A percentile compares a stretch with the other conserved stretches of the same genome.
These are phyloP conservation scores for Hipparchia sbordonii DNA, from an alignment of 2,888 invertebrate genomes.

Conservation along the genomic window DNA sequence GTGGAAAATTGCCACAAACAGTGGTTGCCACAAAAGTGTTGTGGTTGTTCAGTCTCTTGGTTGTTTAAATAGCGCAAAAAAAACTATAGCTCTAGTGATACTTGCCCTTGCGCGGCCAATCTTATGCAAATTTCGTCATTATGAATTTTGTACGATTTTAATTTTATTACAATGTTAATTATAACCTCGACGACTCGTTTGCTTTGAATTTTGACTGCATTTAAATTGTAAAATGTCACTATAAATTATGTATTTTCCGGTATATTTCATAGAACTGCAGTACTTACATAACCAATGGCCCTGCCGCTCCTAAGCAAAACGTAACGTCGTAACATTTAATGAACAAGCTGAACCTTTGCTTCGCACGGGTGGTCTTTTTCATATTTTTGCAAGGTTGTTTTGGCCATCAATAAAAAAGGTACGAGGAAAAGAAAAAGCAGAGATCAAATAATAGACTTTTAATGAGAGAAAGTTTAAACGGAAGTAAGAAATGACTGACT, in stretches of 20 bases:
- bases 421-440: too few species aligned
- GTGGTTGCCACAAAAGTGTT: too few species aligned
- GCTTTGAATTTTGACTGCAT: conserved; percentile 23
- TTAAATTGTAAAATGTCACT: conserved; percentile 7
- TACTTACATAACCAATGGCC: not conserved
- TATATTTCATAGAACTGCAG: not conserved
- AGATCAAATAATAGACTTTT: too few species aligned
- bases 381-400: too few species aligned
- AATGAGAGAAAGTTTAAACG: too few species aligned
- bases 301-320: too few species aligned
- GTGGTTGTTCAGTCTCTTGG: not conserved
- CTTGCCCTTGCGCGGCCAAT: not conserved
- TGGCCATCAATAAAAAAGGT: too few species aligned
- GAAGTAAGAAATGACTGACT: too few species aligned
- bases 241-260: not conserved
- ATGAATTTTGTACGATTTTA: conserved; percentile 20
- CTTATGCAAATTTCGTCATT: conserved; percentile 24
- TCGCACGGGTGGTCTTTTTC: too few species aligned
- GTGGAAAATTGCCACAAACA: not conserved
- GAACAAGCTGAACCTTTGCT: too few species aligned
- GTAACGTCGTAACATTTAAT: too few species aligned
- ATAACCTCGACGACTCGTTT: conserved; percentile 22
- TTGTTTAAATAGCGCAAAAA: not conserved
- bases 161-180: conserved; percentile 24
- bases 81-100: not conserved